Percentiles rank a stretch among this genome's conserved stretches.
phyloP scores from a whole-genome alignment of 2,797 vertebrate genomes.

The Pseudochaenichthys georgianus region DNA sequence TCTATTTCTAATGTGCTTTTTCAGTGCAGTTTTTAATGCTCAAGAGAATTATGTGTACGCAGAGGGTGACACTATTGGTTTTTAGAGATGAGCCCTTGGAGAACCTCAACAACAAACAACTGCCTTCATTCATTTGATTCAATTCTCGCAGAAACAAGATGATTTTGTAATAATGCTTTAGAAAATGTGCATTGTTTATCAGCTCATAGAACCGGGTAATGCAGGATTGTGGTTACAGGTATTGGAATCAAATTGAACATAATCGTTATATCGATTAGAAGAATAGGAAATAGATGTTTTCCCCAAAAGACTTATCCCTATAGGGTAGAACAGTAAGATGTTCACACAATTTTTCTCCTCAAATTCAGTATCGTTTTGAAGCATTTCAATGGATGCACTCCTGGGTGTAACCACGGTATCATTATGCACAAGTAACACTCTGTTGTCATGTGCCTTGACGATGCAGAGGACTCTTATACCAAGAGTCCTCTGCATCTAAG shows the following conservation, averaged over 20 bases:
- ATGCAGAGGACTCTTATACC: constrained; percentile 15
- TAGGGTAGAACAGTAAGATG: too few relatives aligned
- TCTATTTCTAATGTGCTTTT: not conserved
- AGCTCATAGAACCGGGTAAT: not conserved
- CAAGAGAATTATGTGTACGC: not conserved
- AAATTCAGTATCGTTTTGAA: too few relatives aligned
- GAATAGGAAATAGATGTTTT: not conserved
- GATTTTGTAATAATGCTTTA: too few relatives aligned
- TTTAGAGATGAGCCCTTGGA: not conserved
- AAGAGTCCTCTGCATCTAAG: constrained; percentile 18
- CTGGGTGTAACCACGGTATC: not conserved
- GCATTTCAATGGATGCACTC: too few relatives aligned
- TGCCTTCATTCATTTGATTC: not conserved
- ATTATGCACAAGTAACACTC: not conserved
- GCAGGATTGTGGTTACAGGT: not conserved
- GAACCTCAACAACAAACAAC: not conserved
- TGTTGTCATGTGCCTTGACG: constrained; percentile 11
- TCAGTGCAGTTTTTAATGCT: not conserved
- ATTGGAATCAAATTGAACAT: too few relatives aligned
- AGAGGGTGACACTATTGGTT: not conserved
- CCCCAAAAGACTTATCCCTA: too few relatives aligned
- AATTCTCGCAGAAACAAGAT: not conserved
- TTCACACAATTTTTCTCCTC: too few relatives aligned
- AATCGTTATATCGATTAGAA: too few relatives aligned
- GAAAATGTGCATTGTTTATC: not conserved